phyloP scores from a whole-genome alignment of 2,888 invertebrate genomes.

The Frankliniella intonsa region DNA sequence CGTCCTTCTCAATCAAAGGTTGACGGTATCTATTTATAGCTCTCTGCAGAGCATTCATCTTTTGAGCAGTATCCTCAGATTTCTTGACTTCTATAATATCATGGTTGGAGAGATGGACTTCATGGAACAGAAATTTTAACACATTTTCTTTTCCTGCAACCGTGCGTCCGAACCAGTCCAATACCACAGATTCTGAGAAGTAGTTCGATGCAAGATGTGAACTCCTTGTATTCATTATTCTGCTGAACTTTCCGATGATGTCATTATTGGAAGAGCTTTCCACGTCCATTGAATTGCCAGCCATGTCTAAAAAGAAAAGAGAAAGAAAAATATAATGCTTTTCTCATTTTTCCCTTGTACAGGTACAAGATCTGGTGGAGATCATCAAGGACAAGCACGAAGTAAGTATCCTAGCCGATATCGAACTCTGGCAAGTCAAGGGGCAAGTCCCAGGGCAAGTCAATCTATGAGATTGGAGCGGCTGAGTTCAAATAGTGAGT shows the following conservation, averaged over 20 bases:
- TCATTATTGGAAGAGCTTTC: background rate
- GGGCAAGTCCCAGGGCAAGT: background rate
- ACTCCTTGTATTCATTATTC: background rate
- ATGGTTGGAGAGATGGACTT: background rate
- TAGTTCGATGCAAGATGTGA: background rate
- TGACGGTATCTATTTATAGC: background rate
- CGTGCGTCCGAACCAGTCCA: background rate
- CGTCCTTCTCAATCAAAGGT: background rate
- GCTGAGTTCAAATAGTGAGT: constrained; percentile 2
- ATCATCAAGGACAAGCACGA: background rate
- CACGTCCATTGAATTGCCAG: background rate
- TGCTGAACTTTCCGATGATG: background rate
- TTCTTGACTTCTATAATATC: background rate
- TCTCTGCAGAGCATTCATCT: background rate
- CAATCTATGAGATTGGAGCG: background rate
- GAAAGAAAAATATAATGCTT: background rate
- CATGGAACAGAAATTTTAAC: background rate
- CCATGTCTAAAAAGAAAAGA: background rate
- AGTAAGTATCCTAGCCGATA: background rate
- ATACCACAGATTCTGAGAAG: background rate
- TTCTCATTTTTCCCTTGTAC: background rate
- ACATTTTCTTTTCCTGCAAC: background rate
- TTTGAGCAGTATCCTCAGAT: background rate
- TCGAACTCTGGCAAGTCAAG: background rate
- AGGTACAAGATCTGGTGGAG: background rate